These are phyloP conservation scores for Hypothenemus hampei DNA, from an alignment of 1,140 invertebrate genomes.

Conservation along the genomic window DNA sequence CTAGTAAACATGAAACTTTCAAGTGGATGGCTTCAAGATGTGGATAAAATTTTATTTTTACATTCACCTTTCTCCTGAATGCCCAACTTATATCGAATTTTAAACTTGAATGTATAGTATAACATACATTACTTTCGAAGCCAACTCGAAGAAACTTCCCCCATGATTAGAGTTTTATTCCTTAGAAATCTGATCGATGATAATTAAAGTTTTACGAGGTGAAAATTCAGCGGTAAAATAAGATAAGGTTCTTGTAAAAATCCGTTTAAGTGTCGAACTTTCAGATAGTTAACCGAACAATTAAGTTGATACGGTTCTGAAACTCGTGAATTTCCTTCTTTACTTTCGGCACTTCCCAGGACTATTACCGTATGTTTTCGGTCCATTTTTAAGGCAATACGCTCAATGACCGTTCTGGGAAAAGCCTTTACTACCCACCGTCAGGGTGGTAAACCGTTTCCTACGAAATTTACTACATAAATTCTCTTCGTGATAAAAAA, in stretches of 20 bases:
- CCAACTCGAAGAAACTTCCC: too few species aligned
- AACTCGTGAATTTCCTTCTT: constrained; percentile 25
- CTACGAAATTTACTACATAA: constrained; percentile 28
- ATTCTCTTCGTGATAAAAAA: constrained; percentile 22
- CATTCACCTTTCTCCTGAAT: not conserved
- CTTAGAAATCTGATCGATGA: not conserved
- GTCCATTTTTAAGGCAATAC: constrained; percentile 34
- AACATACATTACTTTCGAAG: too few species aligned
- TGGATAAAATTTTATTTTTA: constrained; percentile 9
- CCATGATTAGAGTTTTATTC: not conserved
- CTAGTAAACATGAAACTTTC: constrained; percentile 9
- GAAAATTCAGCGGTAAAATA: not conserved
- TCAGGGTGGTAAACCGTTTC: constrained; percentile 26
- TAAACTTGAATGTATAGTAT: constrained; percentile 7
- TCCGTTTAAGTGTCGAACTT: constrained; percentile 13
- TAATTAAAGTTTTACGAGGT: not conserved
- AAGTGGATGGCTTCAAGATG: constrained; percentile 9
- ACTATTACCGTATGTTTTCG: constrained; percentile 32
- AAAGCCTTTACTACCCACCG: constrained; percentile 24
- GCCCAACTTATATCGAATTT: constrained; percentile 4
- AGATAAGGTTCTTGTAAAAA: constrained; percentile 11
- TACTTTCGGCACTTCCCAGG: constrained; percentile 27
- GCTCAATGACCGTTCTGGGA: constrained; percentile 33
- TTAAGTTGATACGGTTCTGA: constrained; percentile 28
- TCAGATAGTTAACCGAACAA: constrained; percentile 13